phyloP scores from a whole-genome alignment of 2,113 vertebrate species.

The Ranitomeya imitator region DNA sequence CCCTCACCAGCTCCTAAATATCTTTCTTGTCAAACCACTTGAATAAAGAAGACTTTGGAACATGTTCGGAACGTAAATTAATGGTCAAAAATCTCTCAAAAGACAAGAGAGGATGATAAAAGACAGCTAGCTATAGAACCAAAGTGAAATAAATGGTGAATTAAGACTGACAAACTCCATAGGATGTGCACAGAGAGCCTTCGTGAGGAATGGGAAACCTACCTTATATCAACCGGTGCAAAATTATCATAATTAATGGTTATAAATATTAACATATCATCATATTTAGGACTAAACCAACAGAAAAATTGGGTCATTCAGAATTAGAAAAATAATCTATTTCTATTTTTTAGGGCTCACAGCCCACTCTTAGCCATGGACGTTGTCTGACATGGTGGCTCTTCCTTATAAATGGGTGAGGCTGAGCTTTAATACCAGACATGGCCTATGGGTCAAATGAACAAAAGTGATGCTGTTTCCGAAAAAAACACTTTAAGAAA shows the following conservation, averaged over 20 bases:
- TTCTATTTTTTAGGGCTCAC: too few relatives aligned
- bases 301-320: neutral
- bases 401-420: neutral
- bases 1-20: neutral
- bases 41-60: neutral
- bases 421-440: neutral
- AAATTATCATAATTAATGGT: neutral
- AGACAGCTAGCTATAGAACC: neutral
- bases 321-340: neutral
- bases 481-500: neutral
- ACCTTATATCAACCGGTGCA: conserved; percentile 2
- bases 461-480: neutral
- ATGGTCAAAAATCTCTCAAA: neutral
- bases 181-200: neutral
- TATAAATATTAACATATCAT: neutral
- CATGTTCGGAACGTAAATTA: neutral
- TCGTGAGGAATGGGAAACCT: neutral
- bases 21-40: conserved; percentile 19
- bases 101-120: neutral
- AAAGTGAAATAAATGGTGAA: neutral
- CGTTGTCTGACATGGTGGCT: neutral
- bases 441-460: neutral
- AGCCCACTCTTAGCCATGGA: neutral
- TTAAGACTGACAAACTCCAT: neutral
- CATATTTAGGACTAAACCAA: neutral